Evolutionary conservation across 2,113 vertebrate species (phyloP), one percentile per base, ranked within the genome.

Genomic region (Hemiscyllium ocellatum): DNA sequence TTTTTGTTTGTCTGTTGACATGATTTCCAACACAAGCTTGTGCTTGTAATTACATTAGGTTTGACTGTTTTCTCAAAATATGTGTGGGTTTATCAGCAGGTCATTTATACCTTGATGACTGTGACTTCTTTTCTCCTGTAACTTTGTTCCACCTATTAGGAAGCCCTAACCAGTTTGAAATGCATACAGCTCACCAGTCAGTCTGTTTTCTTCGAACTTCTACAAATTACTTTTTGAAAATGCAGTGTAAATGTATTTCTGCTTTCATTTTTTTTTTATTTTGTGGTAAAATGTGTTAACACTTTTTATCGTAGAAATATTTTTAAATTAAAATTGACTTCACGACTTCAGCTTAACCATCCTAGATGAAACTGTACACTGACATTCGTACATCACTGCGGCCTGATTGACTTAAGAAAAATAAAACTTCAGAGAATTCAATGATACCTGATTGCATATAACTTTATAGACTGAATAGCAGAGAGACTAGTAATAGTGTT

Each of bases 401-500:
- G n/a, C n/a, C n/a, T 83, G 20, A 83, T 12, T 56, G 50, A 24
- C 52, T 89, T 89, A 13, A 24, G 50, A 52, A 87, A 90, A 56
- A 3, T 29, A 90, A 90, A 90, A 42, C 37, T 83, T 83, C 80
- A 47, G 80, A 83, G 80, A 42, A 83, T n/a, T 15, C 87, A 52
- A 12, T 61, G 47, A 90, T 90, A 90, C 47, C 86, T 56, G 52
- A 33, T 29, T 61, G 56, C 26, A 22, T 90, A 61, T 37, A 68
- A 66, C 66, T 66, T 68, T 7, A 29, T 93, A 61, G 26, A 93
- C 56, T 37, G 90, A 93, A 50, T 90, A 65, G 61, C 17, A 93
- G 42, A 61, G 90, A 93, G 56, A 93, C 65, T 65, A 90, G 22
- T 89, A 91, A 91, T 91, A n/a, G 52, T 66, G n/a, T 15, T 68